Percentiles rank a stretch among this genome's conserved stretches.
Evolutionary conservation across 2,113 vertebrate species (phyloP).

Genomic region (Prionailurus viverrinus): DNA sequence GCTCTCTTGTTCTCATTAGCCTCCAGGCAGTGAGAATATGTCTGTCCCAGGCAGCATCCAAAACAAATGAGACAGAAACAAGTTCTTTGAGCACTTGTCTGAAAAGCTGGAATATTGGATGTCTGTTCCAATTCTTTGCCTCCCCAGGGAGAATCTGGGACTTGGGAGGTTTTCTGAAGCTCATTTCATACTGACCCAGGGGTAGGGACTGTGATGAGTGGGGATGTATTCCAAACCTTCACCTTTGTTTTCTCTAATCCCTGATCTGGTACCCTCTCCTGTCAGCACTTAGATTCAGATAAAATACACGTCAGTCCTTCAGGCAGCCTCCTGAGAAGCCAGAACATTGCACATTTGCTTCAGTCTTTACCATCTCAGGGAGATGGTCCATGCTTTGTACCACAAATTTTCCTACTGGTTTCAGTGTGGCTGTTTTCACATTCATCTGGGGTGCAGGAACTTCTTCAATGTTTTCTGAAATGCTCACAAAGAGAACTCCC

Average conservation of each 20-base stretch:
- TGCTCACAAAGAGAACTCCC: neutral
- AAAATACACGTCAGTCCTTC: neutral
- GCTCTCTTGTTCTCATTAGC: neutral
- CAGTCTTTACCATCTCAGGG: neutral
- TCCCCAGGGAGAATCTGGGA: neutral
- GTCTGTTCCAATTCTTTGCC: neutral
- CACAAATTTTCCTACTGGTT: neutral
- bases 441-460: neutral
- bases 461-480: neutral
- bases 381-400: neutral
- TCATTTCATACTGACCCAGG: neutral
- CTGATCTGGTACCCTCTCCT: neutral
- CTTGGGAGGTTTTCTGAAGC: neutral
- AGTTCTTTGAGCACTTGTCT: neutral
- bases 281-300: neutral
- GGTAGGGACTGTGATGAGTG: neutral
- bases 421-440: neutral
- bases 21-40: neutral
- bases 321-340: neutral
- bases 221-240: neutral
- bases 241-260: neutral
- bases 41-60: neutral
- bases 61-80: neutral
- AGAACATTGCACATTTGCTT: neutral
- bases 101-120: neutral